phyloP scores from a whole-genome alignment of 1,140 invertebrate species.

The Akabosia matsudoensis region DNA sequence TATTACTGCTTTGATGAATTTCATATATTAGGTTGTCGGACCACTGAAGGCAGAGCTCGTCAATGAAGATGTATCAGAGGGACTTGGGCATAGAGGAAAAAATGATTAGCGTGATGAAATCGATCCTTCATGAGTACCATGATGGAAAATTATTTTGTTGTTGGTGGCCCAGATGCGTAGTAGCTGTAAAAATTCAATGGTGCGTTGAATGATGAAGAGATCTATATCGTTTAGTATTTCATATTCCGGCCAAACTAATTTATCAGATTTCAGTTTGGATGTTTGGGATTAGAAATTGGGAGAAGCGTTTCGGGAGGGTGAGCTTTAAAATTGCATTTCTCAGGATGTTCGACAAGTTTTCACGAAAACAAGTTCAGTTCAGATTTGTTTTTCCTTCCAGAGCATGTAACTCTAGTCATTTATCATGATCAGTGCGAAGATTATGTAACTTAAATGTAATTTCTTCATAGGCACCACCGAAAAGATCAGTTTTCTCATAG shows the following conservation, averaged over 20 bases:
- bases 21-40: neutral
- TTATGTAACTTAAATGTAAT: neutral
- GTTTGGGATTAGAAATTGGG: neutral
- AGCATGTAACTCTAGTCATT: too few relatives aligned
- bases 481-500: too few relatives aligned
- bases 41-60: too few relatives aligned
- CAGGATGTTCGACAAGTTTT: too few relatives aligned
- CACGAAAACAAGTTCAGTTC: too few relatives aligned
- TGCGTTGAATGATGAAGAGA: neutral
- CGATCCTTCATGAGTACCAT: neutral
- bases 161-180: neutral
- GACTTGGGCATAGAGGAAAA: too few relatives aligned
- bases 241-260: neutral
- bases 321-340: too few relatives aligned
- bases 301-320: neutral
- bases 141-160: neutral
- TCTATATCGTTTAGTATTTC: neutral
- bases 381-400: too few relatives aligned
- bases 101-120: slow-evolving; percentile 21
- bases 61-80: neutral
- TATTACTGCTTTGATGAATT: slow-evolving; percentile 1
- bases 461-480: too few relatives aligned
- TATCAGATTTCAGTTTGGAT: neutral
- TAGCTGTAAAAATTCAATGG: neutral
- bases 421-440: neutral